Base-by-base conservation (phyloP, 2,113 vertebrate genomes). In the Setophaga coronata region DNA sequence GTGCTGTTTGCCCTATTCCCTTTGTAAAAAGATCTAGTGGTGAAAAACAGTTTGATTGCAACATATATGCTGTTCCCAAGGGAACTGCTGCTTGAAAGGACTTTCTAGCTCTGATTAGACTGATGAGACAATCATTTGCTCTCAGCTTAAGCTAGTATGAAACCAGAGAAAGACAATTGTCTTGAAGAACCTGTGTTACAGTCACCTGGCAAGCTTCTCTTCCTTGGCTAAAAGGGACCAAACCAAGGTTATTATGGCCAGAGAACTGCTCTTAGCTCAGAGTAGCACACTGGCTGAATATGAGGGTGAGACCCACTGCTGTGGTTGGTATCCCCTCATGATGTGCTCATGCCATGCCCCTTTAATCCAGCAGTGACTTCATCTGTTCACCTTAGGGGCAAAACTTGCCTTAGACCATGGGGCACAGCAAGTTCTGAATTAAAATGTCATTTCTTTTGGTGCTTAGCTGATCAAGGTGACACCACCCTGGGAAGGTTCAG, bases 21-120 rank as follows among this genome's bases (percentile, higher is more conserved):
- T 93, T 91, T 89, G 48, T 82, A 50, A 67, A 82, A 77, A 76
- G 29, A 91, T 51, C 80, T 53, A 43, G 73, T 42, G 24, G 36
- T 53, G 87, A 82, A 91, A 91, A 72, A 81, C 0, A 4, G 34
- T 91, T 91, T 97, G 89, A 96, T 83, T 95, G 71, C 82, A 86
- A 96, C 95, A 95, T 85, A 88, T 92, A 93, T 95, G 78, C 71
- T 90, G 94, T 96, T 96, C 96, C 93, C 93, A 96, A 96, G 95
- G 95, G 95, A 93, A 94, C 87, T 91, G 91, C 89, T 71, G 21
- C 81, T 89, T 74, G 65, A 84, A 93, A 82, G 87, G 58, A 58
- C 82, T 93, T 84, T 34, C 54, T 85, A 66, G 57, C 66, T 4
- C 2, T 91, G 73, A 91, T 93, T 95, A 91, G 84, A 82, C 58